These are phyloP conservation scores for Collichthys lucidus DNA, from an alignment of 2,113 vertebrate genomes.

Conservation along the genomic window DNA sequence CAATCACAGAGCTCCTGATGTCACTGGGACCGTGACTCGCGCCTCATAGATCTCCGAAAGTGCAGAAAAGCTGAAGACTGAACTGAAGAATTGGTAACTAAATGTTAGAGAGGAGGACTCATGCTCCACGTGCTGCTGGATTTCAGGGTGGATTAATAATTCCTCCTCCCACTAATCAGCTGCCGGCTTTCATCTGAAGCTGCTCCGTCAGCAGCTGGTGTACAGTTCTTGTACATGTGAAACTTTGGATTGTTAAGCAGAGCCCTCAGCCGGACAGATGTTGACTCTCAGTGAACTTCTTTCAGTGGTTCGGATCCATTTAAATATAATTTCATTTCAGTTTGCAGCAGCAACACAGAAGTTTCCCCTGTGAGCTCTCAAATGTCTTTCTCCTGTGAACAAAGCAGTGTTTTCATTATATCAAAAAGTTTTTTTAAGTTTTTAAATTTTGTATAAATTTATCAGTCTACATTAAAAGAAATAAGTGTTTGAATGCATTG, in stretches of 20 bases:
- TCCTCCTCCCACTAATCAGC: not conserved
- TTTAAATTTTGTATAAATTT: not conserved
- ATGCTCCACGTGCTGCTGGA: not conserved
- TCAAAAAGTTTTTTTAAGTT: not conserved
- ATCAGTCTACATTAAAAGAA: not conserved
- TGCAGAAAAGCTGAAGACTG: not conserved
- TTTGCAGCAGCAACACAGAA: not conserved
- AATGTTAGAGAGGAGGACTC: not conserved
- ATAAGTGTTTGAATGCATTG: not conserved
- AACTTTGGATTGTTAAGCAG: not conserved
- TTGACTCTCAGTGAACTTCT: not conserved
- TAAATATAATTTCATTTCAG: not conserved
- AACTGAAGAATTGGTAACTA: not conserved
- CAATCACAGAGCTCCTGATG: constrained; percentile 43
- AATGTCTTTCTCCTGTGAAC: not conserved
- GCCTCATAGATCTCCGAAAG: not conserved
- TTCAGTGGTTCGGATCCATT: not conserved
- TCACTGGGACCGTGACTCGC: rapidly evolving
- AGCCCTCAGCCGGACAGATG: not conserved
- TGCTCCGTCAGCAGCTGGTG: too few relatives aligned
- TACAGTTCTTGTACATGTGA: too few relatives aligned
- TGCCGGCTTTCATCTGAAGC: too few relatives aligned
- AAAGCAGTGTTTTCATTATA: not conserved
- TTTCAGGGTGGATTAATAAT: not conserved
- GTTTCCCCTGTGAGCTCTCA: not conserved